Percentiles rank a stretch among this genome's conserved stretches.
phyloP scores from a whole-genome alignment of 2,113 vertebrate species.

The Nerophis lumbriciformis region DNA sequence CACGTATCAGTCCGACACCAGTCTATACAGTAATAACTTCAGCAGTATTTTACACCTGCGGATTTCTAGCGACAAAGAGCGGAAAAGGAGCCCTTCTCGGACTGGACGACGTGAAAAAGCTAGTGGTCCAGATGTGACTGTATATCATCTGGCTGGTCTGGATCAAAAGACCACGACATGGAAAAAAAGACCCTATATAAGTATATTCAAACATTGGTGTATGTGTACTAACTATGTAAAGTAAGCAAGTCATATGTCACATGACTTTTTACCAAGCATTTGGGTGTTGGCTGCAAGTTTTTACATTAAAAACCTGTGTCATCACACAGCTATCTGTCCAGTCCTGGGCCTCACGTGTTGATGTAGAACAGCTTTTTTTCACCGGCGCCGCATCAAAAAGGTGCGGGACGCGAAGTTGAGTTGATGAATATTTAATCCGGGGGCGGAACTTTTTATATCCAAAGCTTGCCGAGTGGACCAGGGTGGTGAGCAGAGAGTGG shows the following conservation, averaged over 20 bases:
- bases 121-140: slow-evolving; percentile 68
- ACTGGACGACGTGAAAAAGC: slow-evolving; percentile 63
- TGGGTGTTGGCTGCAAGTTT: slow-evolving; percentile 78
- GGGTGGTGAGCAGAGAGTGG: slow-evolving; percentile 18
- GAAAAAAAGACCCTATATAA: slow-evolving; percentile 73
- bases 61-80: slow-evolving; percentile 2
- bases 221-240: slow-evolving; percentile 83
- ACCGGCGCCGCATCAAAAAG: not conserved
- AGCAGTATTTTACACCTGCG: slow-evolving; percentile 59
- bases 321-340: slow-evolving; percentile 46
- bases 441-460: slow-evolving; percentile 46
- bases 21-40: slow-evolving; percentile 64
- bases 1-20: slow-evolving; percentile 67
- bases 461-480: no score
- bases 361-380: not conserved
- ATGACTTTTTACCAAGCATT: slow-evolving; percentile 79
- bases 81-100: slow-evolving; percentile 45
- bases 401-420: slow-evolving; percentile 7
- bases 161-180: slow-evolving; percentile 69
- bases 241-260: slow-evolving; percentile 77
- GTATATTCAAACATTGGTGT: slow-evolving; percentile 82
- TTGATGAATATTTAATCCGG: slow-evolving; percentile 57
- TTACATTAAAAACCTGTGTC: slow-evolving; percentile 86
- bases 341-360: slow-evolving; percentile 15
- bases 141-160: slow-evolving; percentile 92